Evolutionary conservation across 1,140 invertebrate genomes (phyloP).

Genomic region (Rhopalosiphum maidis): DNA sequence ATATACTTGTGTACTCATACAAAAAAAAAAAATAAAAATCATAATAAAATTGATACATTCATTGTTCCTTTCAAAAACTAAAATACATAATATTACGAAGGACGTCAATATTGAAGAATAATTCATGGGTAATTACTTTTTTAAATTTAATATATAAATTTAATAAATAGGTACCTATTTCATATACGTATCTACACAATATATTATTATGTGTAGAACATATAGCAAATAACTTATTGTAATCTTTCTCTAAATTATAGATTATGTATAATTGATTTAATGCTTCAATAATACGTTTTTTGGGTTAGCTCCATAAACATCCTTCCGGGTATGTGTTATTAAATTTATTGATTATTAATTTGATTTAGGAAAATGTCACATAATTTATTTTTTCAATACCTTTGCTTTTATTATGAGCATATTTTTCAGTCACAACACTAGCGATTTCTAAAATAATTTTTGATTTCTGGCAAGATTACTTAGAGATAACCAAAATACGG

Average conservation of each 20-base stretch:
- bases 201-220: too few relatives aligned
- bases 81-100: too few relatives aligned
- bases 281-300: background rate
- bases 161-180: background rate
- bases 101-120: background rate
- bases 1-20: too few relatives aligned
- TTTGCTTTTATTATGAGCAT: background rate
- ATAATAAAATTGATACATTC: too few relatives aligned
- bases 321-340: background rate
- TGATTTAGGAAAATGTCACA: background rate
- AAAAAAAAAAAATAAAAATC: background rate
- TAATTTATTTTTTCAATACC: background rate
- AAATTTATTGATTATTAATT: background rate
- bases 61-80: too few relatives aligned
- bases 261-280: background rate
- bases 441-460: background rate
- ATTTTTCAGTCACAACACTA: background rate
- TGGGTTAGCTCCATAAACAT: background rate
- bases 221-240: background rate
- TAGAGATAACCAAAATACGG: background rate
- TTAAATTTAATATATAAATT: background rate
- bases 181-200: background rate
- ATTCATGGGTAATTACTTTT: background rate
- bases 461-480: background rate
- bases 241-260: background rate